Evolutionary conservation across 2,888 invertebrate species (phyloP).

Genomic region (Agrochola lychnidis): DNA sequence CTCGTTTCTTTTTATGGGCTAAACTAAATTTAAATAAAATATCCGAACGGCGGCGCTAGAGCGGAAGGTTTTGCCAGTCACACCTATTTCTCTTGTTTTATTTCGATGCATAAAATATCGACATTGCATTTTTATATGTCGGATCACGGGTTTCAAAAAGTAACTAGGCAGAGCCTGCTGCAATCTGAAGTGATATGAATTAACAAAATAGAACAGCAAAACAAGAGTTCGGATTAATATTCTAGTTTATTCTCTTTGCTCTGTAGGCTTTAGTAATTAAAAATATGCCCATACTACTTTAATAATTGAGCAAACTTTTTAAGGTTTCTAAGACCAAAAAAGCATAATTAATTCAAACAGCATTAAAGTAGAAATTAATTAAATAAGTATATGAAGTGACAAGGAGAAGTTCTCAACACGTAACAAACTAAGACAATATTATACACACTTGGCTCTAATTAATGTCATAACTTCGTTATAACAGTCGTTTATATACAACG

Average conservation of each 20-base stretch:
- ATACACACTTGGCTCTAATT: constrained; percentile 50
- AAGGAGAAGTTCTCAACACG: constrained; percentile 32
- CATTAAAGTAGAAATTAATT: constrained; percentile 29
- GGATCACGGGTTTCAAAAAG: constrained; percentile 2
- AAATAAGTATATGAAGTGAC: constrained; percentile 37
- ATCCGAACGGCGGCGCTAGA: constrained; percentile 19
- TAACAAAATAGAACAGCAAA: not conserved
- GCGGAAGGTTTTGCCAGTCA: constrained; percentile 41
- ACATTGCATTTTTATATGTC: constrained; percentile 33
- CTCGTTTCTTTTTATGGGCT: constrained; percentile 52
- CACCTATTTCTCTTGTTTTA: constrained; percentile 43
- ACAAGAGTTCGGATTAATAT: not conserved
- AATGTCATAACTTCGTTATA: constrained; percentile 40
- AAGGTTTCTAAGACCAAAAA: not conserved
- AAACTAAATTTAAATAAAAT: constrained; percentile 61
- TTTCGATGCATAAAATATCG: constrained; percentile 31
- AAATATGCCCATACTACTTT: not conserved
- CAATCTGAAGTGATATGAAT: not conserved
- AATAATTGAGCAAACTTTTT: not conserved
- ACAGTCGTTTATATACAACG: constrained; percentile 31
- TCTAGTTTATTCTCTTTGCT: not conserved
- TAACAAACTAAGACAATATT: constrained; percentile 48
- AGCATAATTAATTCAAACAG: constrained; percentile 2
- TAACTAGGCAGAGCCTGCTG: not conserved
- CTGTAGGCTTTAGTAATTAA: not conserved